Evolutionary conservation across 2,113 vertebrate species (phyloP).

Genomic region (Microtus pennsylvanicus): DNA sequence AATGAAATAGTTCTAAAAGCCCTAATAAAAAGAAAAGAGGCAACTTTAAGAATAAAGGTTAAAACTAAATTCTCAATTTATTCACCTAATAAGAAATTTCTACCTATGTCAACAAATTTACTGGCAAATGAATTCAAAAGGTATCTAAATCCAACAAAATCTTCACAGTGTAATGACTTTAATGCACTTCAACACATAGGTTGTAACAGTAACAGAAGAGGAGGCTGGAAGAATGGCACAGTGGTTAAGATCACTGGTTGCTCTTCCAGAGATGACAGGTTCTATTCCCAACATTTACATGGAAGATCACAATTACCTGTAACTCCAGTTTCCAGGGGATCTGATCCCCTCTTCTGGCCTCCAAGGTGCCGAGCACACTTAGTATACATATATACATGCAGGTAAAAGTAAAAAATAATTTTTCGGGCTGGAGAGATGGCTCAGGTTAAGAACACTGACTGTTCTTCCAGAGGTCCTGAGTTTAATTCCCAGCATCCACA

Average conservation of each 20-base stretch:
- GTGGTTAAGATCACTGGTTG: neutral
- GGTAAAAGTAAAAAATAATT: neutral
- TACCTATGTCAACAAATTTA: constrained; percentile 1
- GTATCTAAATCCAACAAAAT: constrained; percentile 3
- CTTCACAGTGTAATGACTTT: neutral
- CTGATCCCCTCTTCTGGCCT: neutral
- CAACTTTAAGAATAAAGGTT: constrained; percentile 39
- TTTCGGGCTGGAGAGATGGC: no score
- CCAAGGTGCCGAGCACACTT: neutral
- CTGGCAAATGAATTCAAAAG: neutral
- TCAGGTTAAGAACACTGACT: no score
- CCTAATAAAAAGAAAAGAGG: neutral
- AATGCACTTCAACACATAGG: neutral
- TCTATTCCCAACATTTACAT: neutral
- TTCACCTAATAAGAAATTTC: constrained; percentile 15
- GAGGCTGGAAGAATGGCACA: neutral
- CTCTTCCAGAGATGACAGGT: neutral
- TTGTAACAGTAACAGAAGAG: neutral
- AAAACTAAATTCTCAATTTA: constrained; percentile 29
- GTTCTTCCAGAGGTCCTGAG: no score
- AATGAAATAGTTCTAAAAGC: constrained; percentile 36
- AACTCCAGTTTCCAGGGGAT: neutral
- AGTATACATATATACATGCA: neutral
- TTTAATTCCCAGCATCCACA: no score
- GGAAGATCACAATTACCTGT: neutral